These are phyloP conservation scores for Equus przewalskii DNA, from an alignment of 2,113 vertebrate species.

Conservation along the genomic window DNA sequence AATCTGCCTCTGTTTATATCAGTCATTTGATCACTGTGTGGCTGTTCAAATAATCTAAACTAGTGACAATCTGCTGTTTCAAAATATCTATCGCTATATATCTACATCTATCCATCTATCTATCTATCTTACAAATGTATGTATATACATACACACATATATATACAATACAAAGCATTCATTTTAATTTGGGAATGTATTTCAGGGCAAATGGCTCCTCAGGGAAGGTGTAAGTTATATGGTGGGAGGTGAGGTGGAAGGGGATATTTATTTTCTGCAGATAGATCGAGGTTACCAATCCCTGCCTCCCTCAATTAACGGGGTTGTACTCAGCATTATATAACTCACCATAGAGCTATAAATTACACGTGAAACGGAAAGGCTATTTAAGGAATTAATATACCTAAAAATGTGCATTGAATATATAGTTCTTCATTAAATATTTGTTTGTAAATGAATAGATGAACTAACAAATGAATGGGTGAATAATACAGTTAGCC, in stretches of 20 bases:
- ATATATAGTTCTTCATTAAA: conserved; percentile 9
- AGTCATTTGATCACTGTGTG: background rate
- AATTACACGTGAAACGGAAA: background rate
- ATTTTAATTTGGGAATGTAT: conserved; percentile 12
- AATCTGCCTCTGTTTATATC: conserved; percentile 6
- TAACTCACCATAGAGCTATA: background rate
- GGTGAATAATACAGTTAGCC: background rate
- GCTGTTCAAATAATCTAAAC: background rate
- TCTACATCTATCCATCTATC: background rate
- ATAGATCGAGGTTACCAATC: background rate
- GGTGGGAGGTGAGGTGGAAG: background rate
- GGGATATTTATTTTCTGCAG: background rate
- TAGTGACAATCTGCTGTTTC: background rate
- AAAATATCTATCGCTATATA: background rate
- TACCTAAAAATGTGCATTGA: background rate
- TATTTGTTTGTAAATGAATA: background rate
- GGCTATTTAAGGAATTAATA: background rate
- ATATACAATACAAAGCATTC: background rate
- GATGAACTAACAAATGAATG: conserved; percentile 1
- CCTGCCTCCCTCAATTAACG: background rate
- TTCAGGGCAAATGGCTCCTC: background rate
- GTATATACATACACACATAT: background rate
- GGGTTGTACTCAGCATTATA: background rate
- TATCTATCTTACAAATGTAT: background rate
- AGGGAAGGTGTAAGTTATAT: background rate